A percentile compares a stretch with the other conserved stretches of the same genome.
Conservation (phyloP, 2,888 invertebrate genomes). For the Trilocha varians region DNA sequence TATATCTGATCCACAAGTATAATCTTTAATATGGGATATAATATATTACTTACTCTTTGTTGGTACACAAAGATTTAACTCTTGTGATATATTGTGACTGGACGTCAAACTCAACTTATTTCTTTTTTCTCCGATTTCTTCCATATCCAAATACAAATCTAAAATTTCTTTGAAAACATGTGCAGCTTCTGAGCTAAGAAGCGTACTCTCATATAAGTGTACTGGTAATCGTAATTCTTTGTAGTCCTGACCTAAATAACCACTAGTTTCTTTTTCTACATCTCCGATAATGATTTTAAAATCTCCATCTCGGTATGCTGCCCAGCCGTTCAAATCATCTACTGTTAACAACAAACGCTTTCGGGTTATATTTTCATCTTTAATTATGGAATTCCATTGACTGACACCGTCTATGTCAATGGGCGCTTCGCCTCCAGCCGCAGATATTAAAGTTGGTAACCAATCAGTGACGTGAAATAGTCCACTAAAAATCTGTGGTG, state of each 20-base stretch:
- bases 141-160: conserved; percentile 20
- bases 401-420: conserved; percentile 74
- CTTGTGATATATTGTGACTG: conserved; percentile 3
- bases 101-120: conserved; percentile 15
- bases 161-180: conserved; percentile 30
- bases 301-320: conserved; percentile 35
- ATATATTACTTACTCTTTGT: conserved; percentile 22
- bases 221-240: conserved; percentile 15
- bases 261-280: conserved; percentile 18
- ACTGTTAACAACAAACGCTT: conserved; percentile 68
- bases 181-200: conserved; percentile 27
- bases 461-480: conserved; percentile 85
- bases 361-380: conserved; percentile 42
- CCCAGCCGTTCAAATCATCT: conserved; percentile 50
- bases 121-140: conserved; percentile 21
- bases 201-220: conserved; percentile 25
- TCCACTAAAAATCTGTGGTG: conserved; percentile 63
- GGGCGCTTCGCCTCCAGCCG: conserved; percentile 27
- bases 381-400: conserved; percentile 73
- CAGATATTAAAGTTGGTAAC: conserved; percentile 78
- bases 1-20: background rate
- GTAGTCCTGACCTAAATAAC: conserved; percentile 25
- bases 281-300: conserved; percentile 38
- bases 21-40: conserved; percentile 1
- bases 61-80: conserved; percentile 27